These are phyloP conservation scores for Callipepla californica DNA, from an alignment of 2,113 vertebrate species.

Conservation along the genomic window DNA sequence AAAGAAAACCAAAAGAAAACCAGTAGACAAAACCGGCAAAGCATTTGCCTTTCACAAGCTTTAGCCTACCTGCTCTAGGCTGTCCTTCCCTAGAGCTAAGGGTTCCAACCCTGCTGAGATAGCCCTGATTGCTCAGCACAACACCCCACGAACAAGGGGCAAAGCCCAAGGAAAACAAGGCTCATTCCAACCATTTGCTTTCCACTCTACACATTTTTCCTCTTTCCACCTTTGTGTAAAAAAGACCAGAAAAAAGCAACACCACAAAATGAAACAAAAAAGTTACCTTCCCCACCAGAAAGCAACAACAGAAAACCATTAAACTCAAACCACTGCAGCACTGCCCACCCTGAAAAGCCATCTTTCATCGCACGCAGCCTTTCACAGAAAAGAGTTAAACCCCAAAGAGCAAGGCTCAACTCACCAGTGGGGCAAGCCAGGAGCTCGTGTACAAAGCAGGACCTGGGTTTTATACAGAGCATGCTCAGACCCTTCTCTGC, in stretches of 20 bases:
- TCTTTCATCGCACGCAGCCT: neutral
- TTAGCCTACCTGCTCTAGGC: neutral
- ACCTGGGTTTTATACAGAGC: neutral
- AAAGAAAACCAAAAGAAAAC: neutral
- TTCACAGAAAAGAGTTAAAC: neutral
- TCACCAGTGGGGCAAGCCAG: neutral
- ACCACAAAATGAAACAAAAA: neutral
- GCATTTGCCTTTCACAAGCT: neutral
- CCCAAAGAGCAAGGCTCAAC: neutral
- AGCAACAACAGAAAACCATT: neutral
- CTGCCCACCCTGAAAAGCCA: neutral
- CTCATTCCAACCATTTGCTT: neutral
- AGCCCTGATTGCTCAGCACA: neutral
- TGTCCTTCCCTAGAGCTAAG: neutral
- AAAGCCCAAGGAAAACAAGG: neutral
- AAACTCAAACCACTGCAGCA: neutral
- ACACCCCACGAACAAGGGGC: rapidly evolving
- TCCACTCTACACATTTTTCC: neutral
- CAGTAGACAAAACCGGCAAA: neutral
- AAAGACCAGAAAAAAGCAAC: neutral
- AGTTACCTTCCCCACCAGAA: neutral
- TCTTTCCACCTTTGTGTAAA: neutral
- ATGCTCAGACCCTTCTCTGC: neutral
- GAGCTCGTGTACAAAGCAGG: neutral
- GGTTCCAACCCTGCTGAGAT: rapidly evolving